Evolutionary conservation across 1,140 invertebrate genomes (phyloP).

Genomic region (Trinorchestia longiramus): DNA sequence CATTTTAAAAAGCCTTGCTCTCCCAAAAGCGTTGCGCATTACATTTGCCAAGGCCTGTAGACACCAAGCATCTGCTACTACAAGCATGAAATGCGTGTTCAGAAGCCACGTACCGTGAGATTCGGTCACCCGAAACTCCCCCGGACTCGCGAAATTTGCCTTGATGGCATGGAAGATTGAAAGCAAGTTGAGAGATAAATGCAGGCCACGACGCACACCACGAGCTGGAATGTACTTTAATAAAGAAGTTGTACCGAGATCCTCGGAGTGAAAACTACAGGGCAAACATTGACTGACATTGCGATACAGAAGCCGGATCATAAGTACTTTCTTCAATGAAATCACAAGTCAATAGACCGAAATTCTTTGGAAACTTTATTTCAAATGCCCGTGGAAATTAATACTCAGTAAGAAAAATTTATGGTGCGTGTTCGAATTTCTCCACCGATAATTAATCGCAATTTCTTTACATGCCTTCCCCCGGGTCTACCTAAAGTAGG

Average conservation of each 20-base stretch:
- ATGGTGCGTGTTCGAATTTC: constrained; percentile 40
- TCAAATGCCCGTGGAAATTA: constrained; percentile 7
- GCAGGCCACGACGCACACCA: not conserved
- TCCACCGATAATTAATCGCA: constrained; percentile 12
- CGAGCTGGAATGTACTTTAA: not conserved
- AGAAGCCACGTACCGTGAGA: not conserved
- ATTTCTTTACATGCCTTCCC: constrained; percentile 27
- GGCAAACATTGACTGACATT: not conserved
- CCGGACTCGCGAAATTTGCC: not conserved
- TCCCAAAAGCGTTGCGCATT: not conserved
- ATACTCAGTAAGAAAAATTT: constrained; percentile 33
- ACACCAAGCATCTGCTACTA: not conserved
- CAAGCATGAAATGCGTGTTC: not conserved
- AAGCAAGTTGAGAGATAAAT: not conserved
- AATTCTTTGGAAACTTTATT: not conserved
- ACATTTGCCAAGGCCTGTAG: not conserved
- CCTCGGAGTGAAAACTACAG: not conserved
- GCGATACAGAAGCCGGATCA: not conserved
- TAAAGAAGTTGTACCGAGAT: not conserved
- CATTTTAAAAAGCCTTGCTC: not conserved
- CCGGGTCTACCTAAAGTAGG: constrained; percentile 19
- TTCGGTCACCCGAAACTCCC: not conserved
- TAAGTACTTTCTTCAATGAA: not conserved
- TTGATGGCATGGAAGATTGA: not conserved
- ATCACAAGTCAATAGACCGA: not conserved